These are phyloP conservation scores for Chaenodraco wilsoni DNA, from an alignment of 2,797 vertebrate species.

Conservation along the genomic window DNA sequence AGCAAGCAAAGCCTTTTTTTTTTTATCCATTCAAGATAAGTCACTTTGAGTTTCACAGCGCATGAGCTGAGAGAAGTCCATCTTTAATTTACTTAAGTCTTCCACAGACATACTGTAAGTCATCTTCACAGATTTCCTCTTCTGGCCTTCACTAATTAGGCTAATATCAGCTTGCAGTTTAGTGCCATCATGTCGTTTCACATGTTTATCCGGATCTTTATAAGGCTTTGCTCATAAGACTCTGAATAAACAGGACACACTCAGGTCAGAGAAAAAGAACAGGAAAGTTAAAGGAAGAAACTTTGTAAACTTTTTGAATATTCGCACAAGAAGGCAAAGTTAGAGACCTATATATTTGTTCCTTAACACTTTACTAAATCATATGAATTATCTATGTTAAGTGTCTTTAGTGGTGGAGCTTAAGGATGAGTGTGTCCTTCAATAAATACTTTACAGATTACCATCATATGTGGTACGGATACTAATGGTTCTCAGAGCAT, in stretches of 20 bases:
- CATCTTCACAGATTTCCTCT: conserved; percentile 25
- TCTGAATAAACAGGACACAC: conserved; percentile 2
- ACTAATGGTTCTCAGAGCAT: neutral
- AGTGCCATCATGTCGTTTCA: conserved; percentile 25
- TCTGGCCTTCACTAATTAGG: conserved; percentile 49
- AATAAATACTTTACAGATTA: neutral
- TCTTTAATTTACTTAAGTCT: conserved; percentile 27
- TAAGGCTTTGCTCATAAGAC: neutral
- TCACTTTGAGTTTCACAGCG: conserved; percentile 10
- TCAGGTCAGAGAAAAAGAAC: neutral
- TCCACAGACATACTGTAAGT: neutral
- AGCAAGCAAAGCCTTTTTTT: neutral
- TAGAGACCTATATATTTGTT: neutral
- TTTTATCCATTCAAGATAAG: neutral
- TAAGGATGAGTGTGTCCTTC: neutral
- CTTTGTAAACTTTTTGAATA: too few relatives aligned
- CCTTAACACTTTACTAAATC: too few relatives aligned
- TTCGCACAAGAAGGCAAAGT: neutral
- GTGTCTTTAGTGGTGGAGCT: neutral
- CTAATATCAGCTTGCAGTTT: conserved; percentile 45
- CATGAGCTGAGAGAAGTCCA: conserved; percentile 9
- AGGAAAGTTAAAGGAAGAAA: neutral
- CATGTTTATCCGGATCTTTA: conserved; percentile 9
- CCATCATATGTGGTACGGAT: neutral
- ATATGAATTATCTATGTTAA: neutral